Evolutionary conservation across 2,888 invertebrate species (phyloP).

Genomic region (Fabriciana adippe): DNA sequence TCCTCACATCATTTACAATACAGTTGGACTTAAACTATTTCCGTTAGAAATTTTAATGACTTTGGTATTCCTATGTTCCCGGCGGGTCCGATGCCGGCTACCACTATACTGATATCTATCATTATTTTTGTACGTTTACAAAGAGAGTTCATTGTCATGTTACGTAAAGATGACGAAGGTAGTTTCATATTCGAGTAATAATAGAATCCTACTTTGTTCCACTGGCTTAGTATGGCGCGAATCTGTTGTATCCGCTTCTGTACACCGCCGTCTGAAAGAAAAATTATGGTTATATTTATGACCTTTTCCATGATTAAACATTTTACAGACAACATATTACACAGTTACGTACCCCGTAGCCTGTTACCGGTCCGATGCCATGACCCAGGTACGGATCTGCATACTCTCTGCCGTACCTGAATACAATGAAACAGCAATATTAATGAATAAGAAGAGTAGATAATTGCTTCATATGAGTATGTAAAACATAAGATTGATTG

Average conservation of each 20-base stretch:
- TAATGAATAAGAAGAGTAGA: too few relatives aligned
- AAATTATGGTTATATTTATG: slow-evolving; percentile 5
- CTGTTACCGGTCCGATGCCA: slow-evolving; percentile 97
- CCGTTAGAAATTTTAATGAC: slow-evolving; percentile 77
- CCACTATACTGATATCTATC: slow-evolving; percentile 73
- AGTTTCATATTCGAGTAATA: slow-evolving; percentile 75
- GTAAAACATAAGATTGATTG: too few relatives aligned
- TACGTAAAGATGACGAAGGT: slow-evolving; percentile 70
- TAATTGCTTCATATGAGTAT: too few relatives aligned
- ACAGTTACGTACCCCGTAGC: slow-evolving; percentile 93
- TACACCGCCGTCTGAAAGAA: slow-evolving; percentile 92
- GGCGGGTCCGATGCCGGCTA: slow-evolving; percentile 55
- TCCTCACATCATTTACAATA: slow-evolving; percentile 72
- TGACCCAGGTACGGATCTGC: slow-evolving; percentile 97
- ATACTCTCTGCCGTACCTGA: slow-evolving; percentile 93
- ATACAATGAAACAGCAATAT: slow-evolving; percentile 39
- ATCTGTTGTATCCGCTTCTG: slow-evolving; percentile 96
- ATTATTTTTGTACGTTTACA: slow-evolving; percentile 80
- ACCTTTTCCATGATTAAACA: not conserved
- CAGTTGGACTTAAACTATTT: slow-evolving; percentile 72
- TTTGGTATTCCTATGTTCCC: slow-evolving; percentile 75
- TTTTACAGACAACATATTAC: not conserved
- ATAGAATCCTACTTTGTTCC: slow-evolving; percentile 62
- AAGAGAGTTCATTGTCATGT: slow-evolving; percentile 83
- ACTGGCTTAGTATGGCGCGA: slow-evolving; percentile 91